Evolutionary conservation across 2,888 invertebrate genomes (phyloP), one percentile per base, ranked within the genome.

Genomic region (Acleris literana): DNA sequence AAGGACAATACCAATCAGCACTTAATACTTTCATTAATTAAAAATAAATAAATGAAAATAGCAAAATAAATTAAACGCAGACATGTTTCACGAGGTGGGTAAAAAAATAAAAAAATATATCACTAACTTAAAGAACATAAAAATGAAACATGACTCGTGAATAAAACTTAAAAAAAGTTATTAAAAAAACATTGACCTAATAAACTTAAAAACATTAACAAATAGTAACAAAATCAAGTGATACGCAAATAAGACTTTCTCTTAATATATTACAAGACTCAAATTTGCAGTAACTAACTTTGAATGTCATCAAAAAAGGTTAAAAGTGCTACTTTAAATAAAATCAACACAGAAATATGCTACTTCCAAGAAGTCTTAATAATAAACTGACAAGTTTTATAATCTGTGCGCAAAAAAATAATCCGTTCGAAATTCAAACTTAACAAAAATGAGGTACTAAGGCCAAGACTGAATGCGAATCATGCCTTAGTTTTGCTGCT

Each of bases 401-500:
- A 2, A 46, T 16, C 17, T 7, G 17, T 46, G n/a, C 17, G 16
- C 6, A 46, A 46, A 46, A 46, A 46, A n/a, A 17, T 5, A 2
- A 16, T 44, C 43, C 3, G 5, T 17, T 46, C n/a, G 7, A 46
- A 46, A 46, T n/a, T 46, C 46, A 33, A 16, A 52, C 25, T 52
- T 6, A 62, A 46, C 61, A 46, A 46, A 51, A 54, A 54, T 62
- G 54, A 62, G 54, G 62, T 62, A 48, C 5, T 44, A 54, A 46
- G 7, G 13, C 13, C 39, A 46, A 46, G 46, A 16, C 44, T 16
- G 44, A n/a, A 16, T n/a, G 17, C 46, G 46, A 17, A 7, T 39
- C 1, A 25, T 22, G 16, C 2, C 18, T 61, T 87, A 87, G 63
- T 84, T 76, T 57, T 75, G 78, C 33, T 33, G 33, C 33, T 33